Base-by-base conservation (phyloP, 2,888 invertebrate species). In the Chymomyza caudatula region DNA sequence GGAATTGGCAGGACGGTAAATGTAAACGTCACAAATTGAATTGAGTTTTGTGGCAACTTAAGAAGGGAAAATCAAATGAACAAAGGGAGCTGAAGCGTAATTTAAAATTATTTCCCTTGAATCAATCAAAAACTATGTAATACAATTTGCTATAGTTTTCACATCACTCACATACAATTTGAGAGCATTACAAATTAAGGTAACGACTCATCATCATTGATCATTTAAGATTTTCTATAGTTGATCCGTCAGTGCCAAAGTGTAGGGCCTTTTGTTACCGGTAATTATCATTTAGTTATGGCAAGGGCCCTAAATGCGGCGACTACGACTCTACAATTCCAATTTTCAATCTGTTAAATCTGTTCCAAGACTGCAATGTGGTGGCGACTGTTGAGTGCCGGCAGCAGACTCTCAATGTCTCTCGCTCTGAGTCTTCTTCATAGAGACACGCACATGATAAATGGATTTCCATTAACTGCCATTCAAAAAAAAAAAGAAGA, bases 381-480 rank as follows among this genome's bases (percentile, higher is more conserved):
- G 51, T 52, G 15, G 51, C 37, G 20, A 19, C 49, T 29, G 17
- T 5, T 53, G 52, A 42, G 42, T 23, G 23, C 23, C 23, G 23
- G 1, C 23, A 23, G 5, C 23, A 0, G 11, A 23, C n/a, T n/a
- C n/a, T n/a, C n/a, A n/a, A n/a, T n/a, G n/a, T n/a, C n/a, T n/a
- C n/a, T n/a, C n/a, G n/a, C n/a, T n/a, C 44, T 59, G 37, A 51
- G 11, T 15, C 42, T 54, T 37, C 43, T 43, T 52, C 49, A 57
- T 62, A 23, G 44, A 56, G 70, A 72, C 84, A 79, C 76, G 85
- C 79, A 77, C 75, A 80, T 88, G 85, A 87, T 87, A 84, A 87
- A 87, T 88, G 86, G 84, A 78, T 82, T 83, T 81, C 84, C 87
- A 88, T 88, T 87, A 87, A 83, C 77, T 85, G 76, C 69, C 78